Conservation (phyloP, 2,113 vertebrate species). For the Dolichallabes microphthalmus region DNA sequence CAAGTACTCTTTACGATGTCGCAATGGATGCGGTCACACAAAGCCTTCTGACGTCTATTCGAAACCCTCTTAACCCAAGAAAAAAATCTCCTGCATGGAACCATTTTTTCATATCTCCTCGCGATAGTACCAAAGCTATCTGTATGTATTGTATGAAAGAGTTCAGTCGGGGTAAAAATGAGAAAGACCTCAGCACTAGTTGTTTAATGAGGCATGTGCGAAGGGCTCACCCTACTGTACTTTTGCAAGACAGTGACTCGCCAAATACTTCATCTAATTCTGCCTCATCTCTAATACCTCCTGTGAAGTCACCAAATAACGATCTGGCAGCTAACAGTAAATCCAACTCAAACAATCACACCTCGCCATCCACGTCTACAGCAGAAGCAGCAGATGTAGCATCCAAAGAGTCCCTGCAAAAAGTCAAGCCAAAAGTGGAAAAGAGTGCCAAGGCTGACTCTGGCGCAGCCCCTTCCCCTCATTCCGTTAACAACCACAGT, state of each 20-base stretch:
- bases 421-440: conserved; percentile 78
- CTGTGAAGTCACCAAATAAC: conserved; percentile 78
- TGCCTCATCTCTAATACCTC: conserved; percentile 74
- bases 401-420: conserved; percentile 80
- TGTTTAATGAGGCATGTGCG: conserved; percentile 96
- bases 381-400: conserved; percentile 75
- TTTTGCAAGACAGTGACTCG: conserved; percentile 79
- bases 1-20: conserved; percentile 91
- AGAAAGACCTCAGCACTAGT: conserved; percentile 96
- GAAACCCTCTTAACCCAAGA: conserved; percentile 81
- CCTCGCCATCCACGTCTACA: conserved; percentile 80
- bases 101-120: conserved; percentile 96
- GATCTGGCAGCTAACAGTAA: conserved; percentile 65
- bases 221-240: conserved; percentile 89
- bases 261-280: conserved; percentile 64
- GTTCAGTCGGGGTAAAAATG: conserved; percentile 95
- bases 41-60: conserved; percentile 86
- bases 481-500: conserved; percentile 69
- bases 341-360: conserved; percentile 68
- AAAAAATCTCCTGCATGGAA: conserved; percentile 99
- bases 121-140: conserved; percentile 95
- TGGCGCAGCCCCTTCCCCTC: conserved; percentile 67
- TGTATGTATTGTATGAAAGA: conserved; percentile 99
- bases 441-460: conserved; percentile 71
- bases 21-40: conserved; percentile 97